A percentile compares a stretch with the other conserved stretches of the same genome.
Conservation (phyloP, 2,888 invertebrate genomes). For the Ganaspis brasiliensis region DNA sequence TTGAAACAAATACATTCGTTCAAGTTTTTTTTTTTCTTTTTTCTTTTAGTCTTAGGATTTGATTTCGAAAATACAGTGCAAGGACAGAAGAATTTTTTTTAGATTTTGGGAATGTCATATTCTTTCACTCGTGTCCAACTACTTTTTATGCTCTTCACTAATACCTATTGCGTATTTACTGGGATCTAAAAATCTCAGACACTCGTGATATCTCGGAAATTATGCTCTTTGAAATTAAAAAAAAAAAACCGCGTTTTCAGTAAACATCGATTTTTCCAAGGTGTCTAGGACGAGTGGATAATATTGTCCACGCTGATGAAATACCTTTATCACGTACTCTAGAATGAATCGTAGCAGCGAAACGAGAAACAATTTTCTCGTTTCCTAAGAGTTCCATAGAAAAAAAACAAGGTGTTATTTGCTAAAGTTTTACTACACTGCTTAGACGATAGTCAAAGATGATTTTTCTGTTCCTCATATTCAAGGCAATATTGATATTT, state of each 20-base stretch:
- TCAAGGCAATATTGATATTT: conserved; percentile 40
- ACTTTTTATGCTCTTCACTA: conserved; percentile 55
- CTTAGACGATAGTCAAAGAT: conserved; percentile 30
- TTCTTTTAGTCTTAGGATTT: conserved; percentile 17
- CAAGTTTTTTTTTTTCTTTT: conserved; percentile 5
- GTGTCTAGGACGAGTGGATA: conserved; percentile 4
- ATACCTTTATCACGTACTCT: conserved; percentile 20
- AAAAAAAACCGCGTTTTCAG: too few relatives aligned
- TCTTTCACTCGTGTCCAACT: conserved; percentile 46
- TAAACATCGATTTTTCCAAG: background rate
- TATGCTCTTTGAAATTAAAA: background rate
- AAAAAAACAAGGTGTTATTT: background rate
- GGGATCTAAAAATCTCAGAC: conserved; percentile 57
- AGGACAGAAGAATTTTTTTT: conserved; percentile 50
- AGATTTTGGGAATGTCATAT: conserved; percentile 63
- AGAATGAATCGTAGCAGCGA: conserved; percentile 32
- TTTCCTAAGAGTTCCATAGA: conserved; percentile 29
- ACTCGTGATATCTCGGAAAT: conserved; percentile 36
- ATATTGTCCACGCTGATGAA: conserved; percentile 25
- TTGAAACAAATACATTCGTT: conserved; percentile 40
- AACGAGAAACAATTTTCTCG: conserved; percentile 31
- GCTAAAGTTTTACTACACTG: conserved; percentile 34
- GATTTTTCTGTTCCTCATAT: conserved; percentile 30
- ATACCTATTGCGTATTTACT: conserved; percentile 56
- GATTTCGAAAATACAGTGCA: conserved; percentile 40